Percentiles rank a stretch among this genome's conserved stretches.
Conservation (phyloP, 2,797 vertebrate species). For the Coccyzus lansbergi region DNA sequence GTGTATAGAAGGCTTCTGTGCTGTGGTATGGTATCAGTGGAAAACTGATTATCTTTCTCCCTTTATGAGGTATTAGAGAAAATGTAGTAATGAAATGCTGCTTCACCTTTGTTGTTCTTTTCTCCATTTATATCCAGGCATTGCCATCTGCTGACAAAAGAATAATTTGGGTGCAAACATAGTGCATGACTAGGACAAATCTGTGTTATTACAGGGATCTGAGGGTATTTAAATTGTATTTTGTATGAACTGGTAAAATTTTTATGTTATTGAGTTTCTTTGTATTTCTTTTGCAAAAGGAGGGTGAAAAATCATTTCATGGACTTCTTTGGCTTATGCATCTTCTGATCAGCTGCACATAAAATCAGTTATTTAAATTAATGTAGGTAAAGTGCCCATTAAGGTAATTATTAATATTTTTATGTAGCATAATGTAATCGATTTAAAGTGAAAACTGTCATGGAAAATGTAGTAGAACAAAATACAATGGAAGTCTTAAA, state of each 20-base stretch:
- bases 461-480: not conserved
- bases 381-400: not conserved
- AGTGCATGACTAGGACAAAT: not conserved
- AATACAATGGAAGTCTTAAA: not conserved
- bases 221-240: not conserved
- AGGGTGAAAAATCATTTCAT: not conserved
- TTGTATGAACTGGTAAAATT: not conserved
- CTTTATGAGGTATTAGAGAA: not conserved
- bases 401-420: not conserved
- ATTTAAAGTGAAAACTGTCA: not conserved
- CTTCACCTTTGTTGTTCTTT: not conserved
- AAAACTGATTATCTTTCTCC: not conserved
- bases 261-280: not conserved
- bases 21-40: not conserved
- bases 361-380: not conserved
- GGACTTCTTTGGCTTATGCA: not conserved
- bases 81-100: accelerated
- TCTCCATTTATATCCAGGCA: not conserved
- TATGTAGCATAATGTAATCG: not conserved
- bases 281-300: not conserved
- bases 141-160: conserved; percentile 11
- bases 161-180: not conserved
- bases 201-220: not conserved
- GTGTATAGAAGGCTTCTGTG: not conserved
- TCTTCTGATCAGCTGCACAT: accelerated